Evolutionary conservation across 2,888 invertebrate species (phyloP).

Genomic region (Hipparchia sbordonii): DNA sequence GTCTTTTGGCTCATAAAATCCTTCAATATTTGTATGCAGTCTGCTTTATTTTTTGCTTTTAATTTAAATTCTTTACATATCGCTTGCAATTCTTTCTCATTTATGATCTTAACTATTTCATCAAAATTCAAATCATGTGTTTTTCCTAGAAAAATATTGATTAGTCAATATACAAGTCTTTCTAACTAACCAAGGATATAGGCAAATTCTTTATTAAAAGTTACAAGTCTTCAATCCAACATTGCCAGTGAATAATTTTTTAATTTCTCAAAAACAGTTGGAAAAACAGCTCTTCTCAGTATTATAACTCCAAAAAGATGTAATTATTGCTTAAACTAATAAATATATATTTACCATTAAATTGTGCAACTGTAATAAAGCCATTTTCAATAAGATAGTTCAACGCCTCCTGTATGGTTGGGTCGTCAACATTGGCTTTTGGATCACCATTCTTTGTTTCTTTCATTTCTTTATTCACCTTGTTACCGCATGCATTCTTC

Average conservation of each 20-base stretch:
- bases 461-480: neutral
- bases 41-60: conserved; percentile 55
- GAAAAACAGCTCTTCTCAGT: no score
- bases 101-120: conserved; percentile 54
- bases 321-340: neutral
- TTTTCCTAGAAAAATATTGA: conserved; percentile 35
- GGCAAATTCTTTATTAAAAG: no score
- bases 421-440: conserved; percentile 43
- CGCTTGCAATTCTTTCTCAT: conserved; percentile 56
- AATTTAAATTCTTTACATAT: conserved; percentile 67
- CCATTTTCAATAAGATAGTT: conserved; percentile 51
- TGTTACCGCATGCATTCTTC: conserved; percentile 46
- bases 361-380: conserved; percentile 46
- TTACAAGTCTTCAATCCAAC: no score
- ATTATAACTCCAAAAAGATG: no score
- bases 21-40: conserved; percentile 52
- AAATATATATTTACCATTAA: conserved; percentile 40
- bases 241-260: no score
- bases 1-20: conserved; percentile 49
- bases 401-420: conserved; percentile 48
- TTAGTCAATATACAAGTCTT: neutral
- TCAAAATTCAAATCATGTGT: conserved; percentile 49
- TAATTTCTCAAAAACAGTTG: no score
- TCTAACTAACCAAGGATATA: no score
- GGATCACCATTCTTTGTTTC: neutral